These are phyloP conservation scores for Toxonevra muliebris DNA, from an alignment of 2,888 invertebrate genomes.

Conservation along the genomic window DNA sequence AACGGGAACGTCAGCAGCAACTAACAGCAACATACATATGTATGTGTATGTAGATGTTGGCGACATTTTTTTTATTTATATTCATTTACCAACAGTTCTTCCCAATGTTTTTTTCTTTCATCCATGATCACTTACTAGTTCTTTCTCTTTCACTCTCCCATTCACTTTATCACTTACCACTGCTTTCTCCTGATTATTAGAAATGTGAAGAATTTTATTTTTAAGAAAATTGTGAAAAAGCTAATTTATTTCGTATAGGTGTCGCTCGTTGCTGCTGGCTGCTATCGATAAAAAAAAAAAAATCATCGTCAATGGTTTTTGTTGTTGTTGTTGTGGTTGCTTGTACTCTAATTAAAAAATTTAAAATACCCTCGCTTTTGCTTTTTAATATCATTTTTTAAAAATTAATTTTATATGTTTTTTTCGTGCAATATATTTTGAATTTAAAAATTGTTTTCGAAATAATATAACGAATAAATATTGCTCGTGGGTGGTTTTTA, in stretches of 20 bases:
- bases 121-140: not conserved
- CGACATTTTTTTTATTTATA: too few relatives aligned
- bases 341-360: slow-evolving; percentile 53
- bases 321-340: slow-evolving; percentile 25
- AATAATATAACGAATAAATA: not conserved
- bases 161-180: not conserved
- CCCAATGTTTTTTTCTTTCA: not conserved
- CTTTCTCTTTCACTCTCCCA: not conserved
- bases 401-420: slow-evolving; percentile 31
- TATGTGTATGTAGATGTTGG: not conserved
- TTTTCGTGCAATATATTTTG: slow-evolving; percentile 8
- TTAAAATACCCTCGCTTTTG: slow-evolving; percentile 45
- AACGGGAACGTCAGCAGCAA: slow-evolving; percentile 1
- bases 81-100: not conserved
- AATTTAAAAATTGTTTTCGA: slow-evolving; percentile 35
- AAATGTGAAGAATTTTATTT: slow-evolving; percentile 52
- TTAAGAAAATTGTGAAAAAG: slow-evolving; percentile 54
- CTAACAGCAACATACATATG: not conserved
- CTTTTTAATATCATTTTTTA: slow-evolving; percentile 27
- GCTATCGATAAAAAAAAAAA: not conserved
- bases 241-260: slow-evolving; percentile 53
- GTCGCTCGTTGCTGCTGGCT: slow-evolving; percentile 23
- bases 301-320: slow-evolving; percentile 9
- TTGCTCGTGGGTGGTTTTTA: slow-evolving; percentile 49
- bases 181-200: slow-evolving; percentile 15